Conservation (phyloP, 1,140 invertebrate genomes). For the Aphaenogaster floridana region DNA sequence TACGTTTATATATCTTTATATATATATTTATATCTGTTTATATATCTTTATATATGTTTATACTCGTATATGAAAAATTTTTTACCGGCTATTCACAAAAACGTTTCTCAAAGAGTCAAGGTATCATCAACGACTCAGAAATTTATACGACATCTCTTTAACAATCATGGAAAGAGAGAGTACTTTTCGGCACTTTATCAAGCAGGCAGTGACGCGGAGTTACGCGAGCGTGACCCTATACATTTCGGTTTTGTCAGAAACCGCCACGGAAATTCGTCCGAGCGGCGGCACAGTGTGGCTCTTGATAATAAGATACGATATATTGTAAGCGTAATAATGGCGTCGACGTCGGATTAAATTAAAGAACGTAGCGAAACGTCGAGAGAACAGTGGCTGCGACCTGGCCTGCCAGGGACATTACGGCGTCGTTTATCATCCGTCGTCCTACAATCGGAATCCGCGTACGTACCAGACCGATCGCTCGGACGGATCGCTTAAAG, state of each 20-base stretch:
- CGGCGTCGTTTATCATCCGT: slow-evolving; percentile 66
- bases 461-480: slow-evolving; percentile 48
- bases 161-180: background rate
- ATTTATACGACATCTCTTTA: background rate
- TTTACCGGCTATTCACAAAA: slow-evolving; percentile 2
- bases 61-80: too few species aligned
- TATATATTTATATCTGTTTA: too few species aligned
- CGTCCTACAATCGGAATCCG: slow-evolving; percentile 9
- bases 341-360: slow-evolving; percentile 53
- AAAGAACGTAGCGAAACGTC: slow-evolving; percentile 36
- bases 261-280: slow-evolving; percentile 31
- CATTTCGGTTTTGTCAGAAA: slow-evolving; percentile 21
- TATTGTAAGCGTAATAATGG: slow-evolving; percentile 59
- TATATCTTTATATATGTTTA: too few species aligned
- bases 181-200: background rate
- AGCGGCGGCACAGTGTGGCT: background rate
- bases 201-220: background rate
- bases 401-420: slow-evolving; percentile 57
- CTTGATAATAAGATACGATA: slow-evolving; percentile 53
- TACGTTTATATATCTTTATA: too few species aligned
- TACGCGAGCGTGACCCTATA: background rate
- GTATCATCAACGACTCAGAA: background rate
- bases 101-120: background rate
- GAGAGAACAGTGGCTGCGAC: slow-evolving; percentile 22
- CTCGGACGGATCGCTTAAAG: slow-evolving; percentile 61